These are phyloP conservation scores for Gnatocerus cornutus DNA, from an alignment of 2,888 invertebrate species.

Conservation along the genomic window DNA sequence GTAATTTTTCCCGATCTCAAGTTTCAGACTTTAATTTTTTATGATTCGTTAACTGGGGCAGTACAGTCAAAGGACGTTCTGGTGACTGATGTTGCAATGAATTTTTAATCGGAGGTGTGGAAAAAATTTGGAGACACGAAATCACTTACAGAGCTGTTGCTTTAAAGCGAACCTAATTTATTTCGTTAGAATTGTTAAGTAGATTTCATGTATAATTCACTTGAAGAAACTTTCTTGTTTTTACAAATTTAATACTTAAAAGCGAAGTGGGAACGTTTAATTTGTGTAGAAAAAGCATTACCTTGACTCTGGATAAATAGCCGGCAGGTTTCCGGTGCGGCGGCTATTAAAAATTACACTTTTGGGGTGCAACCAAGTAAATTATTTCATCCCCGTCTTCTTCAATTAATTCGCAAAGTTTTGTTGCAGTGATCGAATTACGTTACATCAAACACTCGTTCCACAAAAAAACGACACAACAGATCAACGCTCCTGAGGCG, in stretches of 20 bases:
- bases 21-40: background rate
- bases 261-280: constrained; percentile 31
- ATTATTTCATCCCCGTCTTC: constrained; percentile 12
- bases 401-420: constrained; percentile 21
- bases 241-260: constrained; percentile 22
- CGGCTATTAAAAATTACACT: constrained; percentile 32
- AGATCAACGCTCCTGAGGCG: background rate
- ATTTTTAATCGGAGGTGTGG: constrained; percentile 9
- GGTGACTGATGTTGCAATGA: background rate
- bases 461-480: constrained; percentile 7
- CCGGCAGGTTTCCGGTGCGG: constrained; percentile 20
- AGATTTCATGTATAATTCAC: constrained; percentile 35
- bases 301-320: constrained; percentile 36
- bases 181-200: constrained; percentile 23
- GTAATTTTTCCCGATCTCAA: background rate
- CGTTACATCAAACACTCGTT: constrained; percentile 5
- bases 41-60: background rate
- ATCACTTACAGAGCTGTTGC: background rate
- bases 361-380: constrained; percentile 2
- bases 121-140: background rate
- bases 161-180: constrained; percentile 1
- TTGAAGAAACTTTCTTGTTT: constrained; percentile 1
- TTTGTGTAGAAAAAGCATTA: constrained; percentile 41
- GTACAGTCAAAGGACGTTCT: background rate
- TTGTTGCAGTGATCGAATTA: constrained; percentile 12